Conservation (phyloP, 2,113 vertebrate species). For the Mus pahari region DNA sequence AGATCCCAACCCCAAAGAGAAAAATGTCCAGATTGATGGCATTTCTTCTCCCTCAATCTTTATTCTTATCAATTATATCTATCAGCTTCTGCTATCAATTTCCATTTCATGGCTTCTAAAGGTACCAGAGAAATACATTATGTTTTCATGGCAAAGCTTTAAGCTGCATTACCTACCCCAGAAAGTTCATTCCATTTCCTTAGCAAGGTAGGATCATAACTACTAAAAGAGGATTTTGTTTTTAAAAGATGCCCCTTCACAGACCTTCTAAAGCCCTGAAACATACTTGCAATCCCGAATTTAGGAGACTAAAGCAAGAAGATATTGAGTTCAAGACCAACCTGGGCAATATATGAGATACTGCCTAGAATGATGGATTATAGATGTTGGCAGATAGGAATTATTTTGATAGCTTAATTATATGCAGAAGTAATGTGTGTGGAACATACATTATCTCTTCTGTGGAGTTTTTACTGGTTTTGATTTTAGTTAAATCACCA, state of each 20-base stretch:
- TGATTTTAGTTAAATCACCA: neutral
- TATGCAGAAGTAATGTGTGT: neutral
- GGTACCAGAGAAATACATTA: constrained; percentile 1
- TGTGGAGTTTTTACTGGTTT: neutral
- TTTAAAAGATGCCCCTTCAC: neutral
- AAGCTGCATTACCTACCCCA: neutral
- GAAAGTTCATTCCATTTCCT: neutral
- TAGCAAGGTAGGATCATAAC: constrained; percentile 13
- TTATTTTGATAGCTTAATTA: constrained; percentile 24
- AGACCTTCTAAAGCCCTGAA: neutral
- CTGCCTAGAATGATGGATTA: neutral
- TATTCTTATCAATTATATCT: constrained; percentile 1
- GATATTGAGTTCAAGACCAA: neutral
- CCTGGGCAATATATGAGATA: neutral
- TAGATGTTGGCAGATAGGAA: neutral
- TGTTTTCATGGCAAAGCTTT: neutral
- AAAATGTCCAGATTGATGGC: neutral
- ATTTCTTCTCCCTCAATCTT: neutral
- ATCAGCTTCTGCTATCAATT: constrained; percentile 6
- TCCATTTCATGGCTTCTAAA: constrained; percentile 50
- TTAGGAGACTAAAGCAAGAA: too few relatives aligned
- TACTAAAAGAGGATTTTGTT: neutral
- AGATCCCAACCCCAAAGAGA: neutral
- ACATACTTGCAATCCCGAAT: neutral
- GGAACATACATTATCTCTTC: constrained; percentile 10